Evolutionary conservation across 2,888 invertebrate genomes (phyloP).

Genomic region (Melangyna quadrimaculata): DNA sequence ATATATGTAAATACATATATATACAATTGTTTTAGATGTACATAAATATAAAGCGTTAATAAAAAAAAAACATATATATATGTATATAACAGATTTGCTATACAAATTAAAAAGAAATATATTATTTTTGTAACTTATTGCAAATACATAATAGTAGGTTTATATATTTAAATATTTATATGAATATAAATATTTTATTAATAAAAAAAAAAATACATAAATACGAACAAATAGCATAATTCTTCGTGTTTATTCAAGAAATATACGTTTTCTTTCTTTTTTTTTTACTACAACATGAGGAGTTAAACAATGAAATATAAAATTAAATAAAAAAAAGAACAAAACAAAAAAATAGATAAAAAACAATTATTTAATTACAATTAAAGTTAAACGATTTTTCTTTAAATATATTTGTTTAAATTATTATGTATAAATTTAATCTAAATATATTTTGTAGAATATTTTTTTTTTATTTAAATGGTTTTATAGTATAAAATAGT

Average conservation of each 20-base stretch:
- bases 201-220: constrained; percentile 13
- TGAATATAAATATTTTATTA: constrained; percentile 8
- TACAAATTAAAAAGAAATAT: constrained; percentile 63
- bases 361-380: constrained; percentile 18
- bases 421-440: constrained; percentile 38
- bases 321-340: background rate
- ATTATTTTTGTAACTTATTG: constrained; percentile 53
- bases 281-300: constrained; percentile 17
- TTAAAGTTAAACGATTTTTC: constrained; percentile 24
- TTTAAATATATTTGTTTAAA: constrained; percentile 11
- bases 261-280: background rate
- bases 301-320: constrained; percentile 1
- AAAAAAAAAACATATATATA: constrained; percentile 35
- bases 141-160: constrained; percentile 46
- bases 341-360: background rate
- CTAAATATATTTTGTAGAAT: constrained; percentile 43
- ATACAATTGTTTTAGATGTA: constrained; percentile 31
- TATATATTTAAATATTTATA: constrained; percentile 23
- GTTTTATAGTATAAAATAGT: constrained; percentile 60
- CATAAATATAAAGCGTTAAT: constrained; percentile 58
- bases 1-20: constrained; percentile 24
- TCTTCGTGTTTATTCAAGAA: background rate
- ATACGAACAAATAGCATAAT: constrained; percentile 10
- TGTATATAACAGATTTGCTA: constrained; percentile 56
- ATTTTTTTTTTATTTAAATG: constrained; percentile 31